Evolutionary conservation across 2,113 vertebrate species (phyloP).

Genomic region (Odontesthes bonariensis): DNA sequence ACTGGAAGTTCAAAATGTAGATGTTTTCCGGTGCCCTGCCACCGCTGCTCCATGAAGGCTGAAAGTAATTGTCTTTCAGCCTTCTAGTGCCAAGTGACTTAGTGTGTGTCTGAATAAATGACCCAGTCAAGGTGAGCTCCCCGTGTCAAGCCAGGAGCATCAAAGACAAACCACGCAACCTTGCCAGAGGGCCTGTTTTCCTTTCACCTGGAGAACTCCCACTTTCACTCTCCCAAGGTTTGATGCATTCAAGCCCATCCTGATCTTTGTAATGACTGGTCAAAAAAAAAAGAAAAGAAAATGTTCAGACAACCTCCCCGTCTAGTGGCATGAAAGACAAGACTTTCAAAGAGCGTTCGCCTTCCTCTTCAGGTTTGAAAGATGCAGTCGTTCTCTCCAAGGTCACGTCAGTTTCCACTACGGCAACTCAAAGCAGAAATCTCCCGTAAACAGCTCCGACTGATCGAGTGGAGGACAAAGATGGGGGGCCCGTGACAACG

Average conservation of each 20-base stretch:
- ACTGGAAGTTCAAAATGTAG: slow-evolving; percentile 40
- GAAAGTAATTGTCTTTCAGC: slow-evolving; percentile 54
- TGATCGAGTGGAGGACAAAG: slow-evolving; percentile 63
- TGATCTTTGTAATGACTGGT: slow-evolving; percentile 59
- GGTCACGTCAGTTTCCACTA: slow-evolving; percentile 66
- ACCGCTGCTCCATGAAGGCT: slow-evolving; percentile 60
- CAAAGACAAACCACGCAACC: slow-evolving; percentile 69
- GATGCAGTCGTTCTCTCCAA: slow-evolving; percentile 52
- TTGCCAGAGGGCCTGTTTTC: slow-evolving; percentile 60
- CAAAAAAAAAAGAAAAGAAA: slow-evolving; percentile 33
- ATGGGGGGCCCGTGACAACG: slow-evolving; percentile 49
- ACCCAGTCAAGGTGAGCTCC: slow-evolving; percentile 76
- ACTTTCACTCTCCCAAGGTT: slow-evolving; percentile 58
- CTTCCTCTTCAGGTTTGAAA: slow-evolving; percentile 54
- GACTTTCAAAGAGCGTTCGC: slow-evolving; percentile 59
- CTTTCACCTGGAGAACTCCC: slow-evolving; percentile 67
- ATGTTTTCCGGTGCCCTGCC: slow-evolving; percentile 38
- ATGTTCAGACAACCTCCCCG: slow-evolving; percentile 59
- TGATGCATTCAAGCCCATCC: slow-evolving; percentile 60
- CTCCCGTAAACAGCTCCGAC: slow-evolving; percentile 58
- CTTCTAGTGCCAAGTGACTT: slow-evolving; percentile 50
- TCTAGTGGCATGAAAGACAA: slow-evolving; percentile 68
- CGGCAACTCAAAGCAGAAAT: slow-evolving; percentile 61
- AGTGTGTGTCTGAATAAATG: slow-evolving; percentile 72
- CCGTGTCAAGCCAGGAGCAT: slow-evolving; percentile 59